Base-by-base conservation (phyloP, 2,797 vertebrate species). In the Hylomyscus alleni region DNA sequence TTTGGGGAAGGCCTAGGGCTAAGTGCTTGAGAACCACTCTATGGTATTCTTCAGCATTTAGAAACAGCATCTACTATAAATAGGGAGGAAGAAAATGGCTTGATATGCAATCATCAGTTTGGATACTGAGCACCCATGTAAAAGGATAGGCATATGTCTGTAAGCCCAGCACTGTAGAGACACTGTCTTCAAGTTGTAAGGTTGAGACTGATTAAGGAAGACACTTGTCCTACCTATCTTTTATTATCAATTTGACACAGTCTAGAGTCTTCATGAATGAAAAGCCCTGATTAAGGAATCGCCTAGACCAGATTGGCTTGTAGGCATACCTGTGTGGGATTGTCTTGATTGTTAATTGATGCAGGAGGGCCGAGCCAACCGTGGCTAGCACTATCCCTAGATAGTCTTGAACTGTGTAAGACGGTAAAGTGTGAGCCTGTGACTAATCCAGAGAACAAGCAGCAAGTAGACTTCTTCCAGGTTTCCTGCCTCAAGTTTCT, bases 11-110 rank as follows among this genome's bases (percentile, higher is more conserved):
- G 8, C 31, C 31, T 37, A 52, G 83, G 31, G n/a, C 22, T 29
- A 92, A 52, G 69, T n/a, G 2, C 81, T 94, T 84, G 58, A 96
- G 58, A 76, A 85, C 22, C 37, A 12, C 19, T 90, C 34, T 62
- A 50, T 31, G 6, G 15, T 58, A 86, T 86, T 86, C 52, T 90
- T 92, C 14, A 86, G 52, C 44, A 89, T 31, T 54, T 34, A 58
- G 10, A 17, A 65, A 85, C 56, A 14, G 4, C 22, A 89, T 60
- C 50, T 47, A 85, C 50, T 67, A 91, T 80, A 69, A 91, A 89
- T 56, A 91, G 44, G 76, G 56, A 47, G 9, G 58, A 11, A 15
- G 67, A n/a, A 44, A 29, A 65, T 65, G 58, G 8, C 58, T 83
- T 84, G 58, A 40, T 62, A 31, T 84, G 37, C 13, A 83, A 44